Evolutionary conservation across 2,113 vertebrate genomes (phyloP), one percentile per base, ranked within the genome.

Genomic region (Leptobrachium ailaonicum): DNA sequence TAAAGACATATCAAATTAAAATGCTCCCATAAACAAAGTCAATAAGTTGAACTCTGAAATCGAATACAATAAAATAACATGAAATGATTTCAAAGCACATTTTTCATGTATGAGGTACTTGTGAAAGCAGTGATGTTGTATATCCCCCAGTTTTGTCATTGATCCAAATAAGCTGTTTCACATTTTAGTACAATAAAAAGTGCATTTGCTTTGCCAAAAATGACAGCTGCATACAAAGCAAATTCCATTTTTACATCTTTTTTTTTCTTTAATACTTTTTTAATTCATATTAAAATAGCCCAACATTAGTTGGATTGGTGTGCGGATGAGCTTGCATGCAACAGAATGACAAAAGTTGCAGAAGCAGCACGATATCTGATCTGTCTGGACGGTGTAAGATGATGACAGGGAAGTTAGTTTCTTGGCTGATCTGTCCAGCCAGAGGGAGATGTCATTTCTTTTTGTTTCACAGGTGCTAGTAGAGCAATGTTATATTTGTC

Each of bases 101-200:
- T 69, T 75, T 81, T 80, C 62, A 50, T 45, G 63, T 80, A 74
- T 73, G 71, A 73, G 71, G 63, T 74, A 80, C 71, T 73, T 60
- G 63, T 58, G 63, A 80, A 47, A 62, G 68, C 47, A 12, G 60
- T 42, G 67, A 66, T 76, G 64, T 54, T 78, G 56, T 58, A 78
- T 78, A 71, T 78, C 76, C 68, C 67, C 68, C 67, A 20, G 5
- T 71, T 63, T 20, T 78, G 76, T 78, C 63, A 68, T 47, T 67
- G 14, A 45, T 69, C 64, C 72, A 75, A 68, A 73, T 69, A 75
- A 75, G 66, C 63, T 75, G 66, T 69, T 75, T 75, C n/a, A 66
- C 71, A 73, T 73, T 66, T 80, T 71, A 70, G 50, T 50, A 74
- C 71, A 80, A 32, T 41, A 70, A 41, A 67, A 77, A 71, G 42